A percentile compares a stretch with the other conserved stretches of the same genome.
Evolutionary conservation across 1,140 invertebrate species (phyloP).

Genomic region (Drosophila malerkotliana): DNA sequence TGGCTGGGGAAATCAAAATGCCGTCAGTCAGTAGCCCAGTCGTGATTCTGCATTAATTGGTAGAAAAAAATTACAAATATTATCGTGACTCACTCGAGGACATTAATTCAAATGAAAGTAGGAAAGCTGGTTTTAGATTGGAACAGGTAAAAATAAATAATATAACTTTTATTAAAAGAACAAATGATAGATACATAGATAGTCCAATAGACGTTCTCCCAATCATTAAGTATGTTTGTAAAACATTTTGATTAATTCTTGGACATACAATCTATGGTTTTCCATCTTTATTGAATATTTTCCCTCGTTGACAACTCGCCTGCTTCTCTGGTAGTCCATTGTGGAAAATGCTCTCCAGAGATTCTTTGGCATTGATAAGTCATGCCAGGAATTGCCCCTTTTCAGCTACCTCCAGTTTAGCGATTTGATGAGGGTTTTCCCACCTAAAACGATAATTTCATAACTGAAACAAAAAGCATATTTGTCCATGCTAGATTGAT

Average conservation of each 20-base stretch:
- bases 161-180: background rate
- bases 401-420: slow-evolving; percentile 59
- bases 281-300: slow-evolving; percentile 45
- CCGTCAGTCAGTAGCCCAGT: slow-evolving; percentile 63
- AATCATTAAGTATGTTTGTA: background rate
- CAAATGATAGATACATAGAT: background rate
- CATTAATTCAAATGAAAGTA: slow-evolving; percentile 7
- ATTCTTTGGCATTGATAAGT: slow-evolving; percentile 58
- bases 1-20: slow-evolving; percentile 68
- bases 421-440: slow-evolving; percentile 65
- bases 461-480: slow-evolving; percentile 58
- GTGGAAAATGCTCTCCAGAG: slow-evolving; percentile 16
- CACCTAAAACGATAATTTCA: slow-evolving; percentile 46
- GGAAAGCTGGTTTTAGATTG: background rate
- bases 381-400: slow-evolving; percentile 36
- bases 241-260: slow-evolving; percentile 60
- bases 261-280: slow-evolving; percentile 4
- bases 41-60: slow-evolving; percentile 72
- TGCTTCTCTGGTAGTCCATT: slow-evolving; percentile 67
- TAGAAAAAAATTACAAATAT: slow-evolving; percentile 34
- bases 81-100: slow-evolving; percentile 20
- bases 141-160: too few relatives aligned
- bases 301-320: slow-evolving; percentile 44
- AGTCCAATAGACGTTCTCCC: too few relatives aligned
- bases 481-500: slow-evolving; percentile 70